These are phyloP conservation scores for Diplodus puntazzo DNA, from an alignment of 2,797 vertebrate species.

Conservation along the genomic window DNA sequence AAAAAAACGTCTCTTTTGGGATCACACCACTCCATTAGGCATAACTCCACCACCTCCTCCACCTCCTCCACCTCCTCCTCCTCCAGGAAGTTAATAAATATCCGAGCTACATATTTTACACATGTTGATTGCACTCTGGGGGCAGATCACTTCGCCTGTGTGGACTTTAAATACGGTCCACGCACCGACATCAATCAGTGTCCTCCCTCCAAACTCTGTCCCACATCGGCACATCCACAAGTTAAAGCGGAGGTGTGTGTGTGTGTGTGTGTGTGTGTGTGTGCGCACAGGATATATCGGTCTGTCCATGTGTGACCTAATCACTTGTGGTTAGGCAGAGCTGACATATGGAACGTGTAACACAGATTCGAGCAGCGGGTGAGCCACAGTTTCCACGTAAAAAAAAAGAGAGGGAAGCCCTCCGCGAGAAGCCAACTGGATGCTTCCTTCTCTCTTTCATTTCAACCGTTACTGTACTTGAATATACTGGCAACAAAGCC, in stretches of 20 bases:
- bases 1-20: neutral
- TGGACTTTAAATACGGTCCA: conserved; percentile 54
- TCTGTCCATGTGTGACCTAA: conserved; percentile 56
- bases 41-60: neutral
- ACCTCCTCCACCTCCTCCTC: too few species aligned
- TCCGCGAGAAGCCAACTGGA: conserved; percentile 25
- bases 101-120: conserved; percentile 57
- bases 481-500: conserved; percentile 11
- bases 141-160: conserved; percentile 50
- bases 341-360: conserved; percentile 62
- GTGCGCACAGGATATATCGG: conserved; percentile 8
- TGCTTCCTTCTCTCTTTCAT: conserved; percentile 22
- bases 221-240: conserved; percentile 19
- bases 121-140: conserved; percentile 64
- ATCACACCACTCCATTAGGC: conserved; percentile 23
- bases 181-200: conserved; percentile 51
- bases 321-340: conserved; percentile 46
- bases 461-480: conserved; percentile 6
- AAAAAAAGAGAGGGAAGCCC: conserved; percentile 51
- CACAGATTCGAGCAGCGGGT: conserved; percentile 29
- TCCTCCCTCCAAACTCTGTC: conserved; percentile 27
- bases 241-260: conserved; percentile 20
- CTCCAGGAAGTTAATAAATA: conserved; percentile 63
- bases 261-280: too few species aligned
- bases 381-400: conserved; percentile 74